Conservation (phyloP, 2,888 invertebrate genomes). For the Tetheella fluctuosa region DNA sequence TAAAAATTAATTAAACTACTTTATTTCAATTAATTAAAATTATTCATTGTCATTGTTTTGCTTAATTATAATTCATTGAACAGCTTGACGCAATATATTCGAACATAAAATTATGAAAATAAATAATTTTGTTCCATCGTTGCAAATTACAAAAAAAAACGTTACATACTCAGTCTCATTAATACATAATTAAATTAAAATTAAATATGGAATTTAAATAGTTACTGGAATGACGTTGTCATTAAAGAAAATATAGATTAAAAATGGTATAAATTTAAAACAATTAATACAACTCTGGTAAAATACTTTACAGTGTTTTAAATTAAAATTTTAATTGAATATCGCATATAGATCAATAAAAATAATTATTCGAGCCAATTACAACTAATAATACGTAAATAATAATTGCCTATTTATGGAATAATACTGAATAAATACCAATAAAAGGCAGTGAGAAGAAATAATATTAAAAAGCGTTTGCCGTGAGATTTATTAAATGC, state of each 20-base stretch:
- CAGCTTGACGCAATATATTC: constrained; percentile 15
- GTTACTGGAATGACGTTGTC: constrained; percentile 38
- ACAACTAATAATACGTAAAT: not conserved
- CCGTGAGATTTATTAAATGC: not conserved
- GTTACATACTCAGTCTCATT: constrained; percentile 44
- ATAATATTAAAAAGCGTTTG: not conserved
- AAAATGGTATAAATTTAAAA: not conserved
- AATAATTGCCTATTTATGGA: not conserved
- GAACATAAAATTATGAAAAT: constrained; percentile 27
- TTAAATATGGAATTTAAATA: constrained; percentile 36
- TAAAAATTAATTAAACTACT: constrained; percentile 48
- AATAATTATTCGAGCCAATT: not conserved
- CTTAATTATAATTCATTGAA: constrained; percentile 39
- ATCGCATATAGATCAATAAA: not conserved
- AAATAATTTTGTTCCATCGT: constrained; percentile 35
- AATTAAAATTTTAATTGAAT: too few relatives aligned
- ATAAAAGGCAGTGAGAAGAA: constrained; percentile 2
- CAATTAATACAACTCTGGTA: not conserved
- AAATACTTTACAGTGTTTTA: not conserved
- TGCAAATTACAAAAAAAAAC: constrained; percentile 33
- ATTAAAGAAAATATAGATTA: constrained; percentile 8
- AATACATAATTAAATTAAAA: constrained; percentile 37
- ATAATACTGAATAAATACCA: not conserved
- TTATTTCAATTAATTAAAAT: constrained; percentile 26
- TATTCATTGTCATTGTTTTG: constrained; percentile 33